phyloP scores from a whole-genome alignment of 2,888 invertebrate species.

The Aplocera efformata region DNA sequence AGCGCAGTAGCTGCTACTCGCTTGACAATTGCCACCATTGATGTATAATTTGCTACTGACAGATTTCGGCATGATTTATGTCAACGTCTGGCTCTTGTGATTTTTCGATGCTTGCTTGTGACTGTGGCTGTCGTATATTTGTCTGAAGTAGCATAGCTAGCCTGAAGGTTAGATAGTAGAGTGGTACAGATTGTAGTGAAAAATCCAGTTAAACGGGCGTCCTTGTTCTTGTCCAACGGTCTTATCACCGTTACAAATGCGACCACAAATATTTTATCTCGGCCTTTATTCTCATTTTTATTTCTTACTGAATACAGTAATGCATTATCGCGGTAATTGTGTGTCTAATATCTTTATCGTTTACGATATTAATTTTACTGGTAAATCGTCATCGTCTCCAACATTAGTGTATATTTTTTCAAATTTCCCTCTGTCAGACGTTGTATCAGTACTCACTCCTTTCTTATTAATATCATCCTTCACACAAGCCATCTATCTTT shows the following conservation, averaged over 20 bases:
- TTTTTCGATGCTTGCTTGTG: constrained; percentile 7
- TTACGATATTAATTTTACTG: too few relatives aligned
- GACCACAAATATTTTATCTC: constrained; percentile 27
- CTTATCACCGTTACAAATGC: constrained; percentile 27
- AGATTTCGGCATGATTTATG: constrained; percentile 19
- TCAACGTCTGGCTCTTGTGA: constrained; percentile 8
- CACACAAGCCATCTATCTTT: too few relatives aligned
- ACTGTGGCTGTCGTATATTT: constrained; percentile 10
- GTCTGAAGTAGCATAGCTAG: constrained; percentile 1
- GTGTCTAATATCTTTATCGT: constrained; percentile 22
- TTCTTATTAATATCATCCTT: too few relatives aligned
- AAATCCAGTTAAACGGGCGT: constrained; percentile 12
- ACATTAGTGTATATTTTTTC: not conserved
- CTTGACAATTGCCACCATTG: too few relatives aligned
- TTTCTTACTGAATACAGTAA: constrained; percentile 27
- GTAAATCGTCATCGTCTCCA: too few relatives aligned
- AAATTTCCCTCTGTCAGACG: too few relatives aligned
- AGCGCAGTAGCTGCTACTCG: too few relatives aligned
- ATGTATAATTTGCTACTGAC: constrained; percentile 16
- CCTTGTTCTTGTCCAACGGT: constrained; percentile 21
- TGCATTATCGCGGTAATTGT: constrained; percentile 14
- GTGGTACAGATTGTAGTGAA: not conserved
- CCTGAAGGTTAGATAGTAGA: too few relatives aligned
- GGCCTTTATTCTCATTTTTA: constrained; percentile 27
- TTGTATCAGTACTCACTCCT: too few relatives aligned